These are phyloP conservation scores for Rhinatrema bivittatum DNA, from an alignment of 2,797 vertebrate species.

Conservation along the genomic window DNA sequence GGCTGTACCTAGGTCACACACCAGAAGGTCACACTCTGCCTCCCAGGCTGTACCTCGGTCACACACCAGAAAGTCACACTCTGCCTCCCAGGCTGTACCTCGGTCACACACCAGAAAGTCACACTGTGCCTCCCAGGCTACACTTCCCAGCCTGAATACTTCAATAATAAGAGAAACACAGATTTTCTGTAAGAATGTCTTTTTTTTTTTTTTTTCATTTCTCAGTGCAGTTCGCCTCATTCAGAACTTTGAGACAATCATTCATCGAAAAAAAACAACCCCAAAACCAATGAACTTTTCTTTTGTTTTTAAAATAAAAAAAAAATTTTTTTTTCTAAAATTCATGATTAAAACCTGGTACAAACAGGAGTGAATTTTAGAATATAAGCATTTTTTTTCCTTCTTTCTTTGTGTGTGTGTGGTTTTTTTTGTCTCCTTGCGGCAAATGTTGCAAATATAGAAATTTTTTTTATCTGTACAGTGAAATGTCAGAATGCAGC, in stretches of 20 bases:
- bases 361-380: slow-evolving; percentile 60
- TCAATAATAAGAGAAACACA: slow-evolving; percentile 2
- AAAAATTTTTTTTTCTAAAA: slow-evolving; percentile 60
- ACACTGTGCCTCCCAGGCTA: too few species aligned
- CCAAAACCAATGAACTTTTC: background rate
- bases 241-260: slow-evolving; percentile 43
- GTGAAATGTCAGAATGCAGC: slow-evolving; percentile 52
- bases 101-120: too few species aligned
- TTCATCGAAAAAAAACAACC: slow-evolving; percentile 22
- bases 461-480: slow-evolving; percentile 92
- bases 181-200: slow-evolving; percentile 31
- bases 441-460: slow-evolving; percentile 96
- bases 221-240: slow-evolving; percentile 50
- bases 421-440: slow-evolving; percentile 70
- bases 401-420: too few species aligned
- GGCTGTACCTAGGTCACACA: too few species aligned
- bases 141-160: too few species aligned
- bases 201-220: slow-evolving; percentile 42
- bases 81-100: too few species aligned
- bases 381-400: slow-evolving; percentile 39
- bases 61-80: too few species aligned
- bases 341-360: slow-evolving; percentile 74
- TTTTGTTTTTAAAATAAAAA: slow-evolving; percentile 17
- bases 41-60: too few species aligned
- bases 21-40: too few species aligned